Evolutionary conservation across 2,797 vertebrate genomes (phyloP), one percentile per base, ranked within the genome.

Genomic region (Rhinichthys osculus): DNA sequence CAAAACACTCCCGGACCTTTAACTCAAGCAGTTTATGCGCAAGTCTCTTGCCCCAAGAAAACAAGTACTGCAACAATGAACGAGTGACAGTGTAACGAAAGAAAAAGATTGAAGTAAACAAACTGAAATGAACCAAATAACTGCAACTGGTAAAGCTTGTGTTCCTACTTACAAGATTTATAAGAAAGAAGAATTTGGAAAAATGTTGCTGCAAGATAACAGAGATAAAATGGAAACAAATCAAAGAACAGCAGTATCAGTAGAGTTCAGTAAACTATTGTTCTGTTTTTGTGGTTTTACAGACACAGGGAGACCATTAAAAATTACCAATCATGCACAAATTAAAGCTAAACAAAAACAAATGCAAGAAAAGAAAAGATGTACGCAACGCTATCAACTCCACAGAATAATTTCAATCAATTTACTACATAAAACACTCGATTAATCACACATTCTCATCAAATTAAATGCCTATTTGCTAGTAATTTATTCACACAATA

Each of bases 271-370:
- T 62, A 86, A 86, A 87, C 86, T 89, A 83, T 88, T 80, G 23
- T 64, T 83, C 80, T 84, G 33, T n/a, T 52, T 79, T 76, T 30
- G 64, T 67, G 42, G 47, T 23, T 89, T 84, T 74, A 59, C 42
- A 67, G 33, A 54, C 73, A 86, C 74, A 44, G 50, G 77, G 54
- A 62, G 27, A 77, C 74, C 82, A 81, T 70, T 77, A 40, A 57
- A 76, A 84, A 57, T 54, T 84, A 52, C 50, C 90, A 94, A 95
- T 88, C 94, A 96, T 95, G 96, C 95, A 96, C 72, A 87, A 87
- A n/a, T n/a, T 35, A 54, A 50, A 85, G 85, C n/a, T 71, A 67
- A 87, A 89, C 64, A 66, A 66, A 87, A 89, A 79, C 10, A 52
- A 50, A 89, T 80, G 70, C 42, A 87, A 70, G 72, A 14, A 84